Evolutionary conservation across 2,797 vertebrate genomes (phyloP).

Genomic region (Tolypeutes matacus): DNA sequence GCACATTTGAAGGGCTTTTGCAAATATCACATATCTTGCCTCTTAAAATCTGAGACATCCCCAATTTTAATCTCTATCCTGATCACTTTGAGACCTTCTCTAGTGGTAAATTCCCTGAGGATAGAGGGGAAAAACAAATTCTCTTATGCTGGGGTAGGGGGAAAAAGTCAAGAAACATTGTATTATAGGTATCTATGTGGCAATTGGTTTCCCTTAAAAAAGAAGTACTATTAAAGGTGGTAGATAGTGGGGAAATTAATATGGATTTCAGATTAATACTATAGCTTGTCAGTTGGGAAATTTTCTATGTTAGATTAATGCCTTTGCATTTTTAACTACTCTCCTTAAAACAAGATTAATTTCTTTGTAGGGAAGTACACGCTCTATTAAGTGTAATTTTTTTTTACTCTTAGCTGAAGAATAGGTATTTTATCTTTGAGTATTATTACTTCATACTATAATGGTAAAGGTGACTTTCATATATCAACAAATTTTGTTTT

Average conservation of each 20-base stretch:
- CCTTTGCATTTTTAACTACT: conserved; percentile 47
- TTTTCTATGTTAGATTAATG: conserved; percentile 33
- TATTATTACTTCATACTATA: conserved; percentile 82
- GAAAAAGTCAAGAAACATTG: neutral
- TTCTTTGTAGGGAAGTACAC: conserved; percentile 75
- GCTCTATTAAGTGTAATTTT: conserved; percentile 75
- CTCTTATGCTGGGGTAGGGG: neutral
- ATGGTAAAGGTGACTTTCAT: conserved; percentile 85
- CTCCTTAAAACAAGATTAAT: conserved; percentile 74
- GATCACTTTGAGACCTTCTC: neutral
- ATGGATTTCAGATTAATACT: conserved; percentile 43
- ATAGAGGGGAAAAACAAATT: conserved; percentile 37
- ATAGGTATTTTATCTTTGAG: conserved; percentile 81
- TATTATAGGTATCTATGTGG: neutral
- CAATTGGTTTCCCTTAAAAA: conserved; percentile 9
- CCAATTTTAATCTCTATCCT: neutral
- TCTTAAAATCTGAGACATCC: neutral
- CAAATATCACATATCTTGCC: neutral
- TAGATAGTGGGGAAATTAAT: conserved; percentile 49
- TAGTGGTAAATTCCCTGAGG: conserved; percentile 20
- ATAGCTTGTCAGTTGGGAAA: conserved; percentile 47
- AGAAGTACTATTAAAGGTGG: neutral
- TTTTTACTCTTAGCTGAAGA: conserved; percentile 75
- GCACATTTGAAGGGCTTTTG: neutral
- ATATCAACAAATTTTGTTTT: conserved; percentile 83